Evolutionary conservation across 1,140 invertebrate genomes (phyloP), one percentile per base, ranked within the genome.

Genomic region (Ganaspis sp.): DNA sequence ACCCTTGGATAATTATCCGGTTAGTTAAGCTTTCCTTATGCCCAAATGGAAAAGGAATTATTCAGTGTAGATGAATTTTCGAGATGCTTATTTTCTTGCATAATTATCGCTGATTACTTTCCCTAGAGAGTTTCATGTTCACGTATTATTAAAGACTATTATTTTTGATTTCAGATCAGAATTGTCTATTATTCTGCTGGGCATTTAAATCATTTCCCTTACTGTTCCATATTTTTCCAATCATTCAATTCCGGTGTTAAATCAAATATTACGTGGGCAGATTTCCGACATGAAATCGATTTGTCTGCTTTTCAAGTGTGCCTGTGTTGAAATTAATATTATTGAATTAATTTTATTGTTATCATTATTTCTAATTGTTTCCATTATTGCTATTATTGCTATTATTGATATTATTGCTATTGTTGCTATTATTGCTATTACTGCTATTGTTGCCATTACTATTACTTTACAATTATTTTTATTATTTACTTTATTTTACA

Each of bases 251-350:
- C n/a, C 45, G 45, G n/a, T 49, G 17, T 49, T 49, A 49, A 49
- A 49, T 49, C 45, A 49, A 49, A n/a, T 49, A n/a, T 49, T 49
- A 49, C 45, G 45, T 49, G 45, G 42, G 45, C 17, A 49, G 45
- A 49, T 49, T 49, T 49, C 45, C 45, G 4, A 17, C 45, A n/a
- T n/a, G 15, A 49, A 49, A 49, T 49, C 15, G 45, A 49, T 45
- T 45, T 45, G 40, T 45, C 40, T 9, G 15, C 9, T 45, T 45
- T 45, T 45, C 42, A 45, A 12, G 42, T 45, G n/a, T 4, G 8
- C n/a, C n/a, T 15, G n/a, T 4, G 4, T 4, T 45, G 42, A 45
- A 45, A 45, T 45, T 45, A 45, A 15, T 15, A n/a, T 45, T 1
- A 45, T 45, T 15, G 0, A 45, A 15, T 15, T 4, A 45, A 4